These are phyloP conservation scores for Dendroctonus ponderosae DNA, from an alignment of 1,140 invertebrate genomes.

Conservation along the genomic window DNA sequence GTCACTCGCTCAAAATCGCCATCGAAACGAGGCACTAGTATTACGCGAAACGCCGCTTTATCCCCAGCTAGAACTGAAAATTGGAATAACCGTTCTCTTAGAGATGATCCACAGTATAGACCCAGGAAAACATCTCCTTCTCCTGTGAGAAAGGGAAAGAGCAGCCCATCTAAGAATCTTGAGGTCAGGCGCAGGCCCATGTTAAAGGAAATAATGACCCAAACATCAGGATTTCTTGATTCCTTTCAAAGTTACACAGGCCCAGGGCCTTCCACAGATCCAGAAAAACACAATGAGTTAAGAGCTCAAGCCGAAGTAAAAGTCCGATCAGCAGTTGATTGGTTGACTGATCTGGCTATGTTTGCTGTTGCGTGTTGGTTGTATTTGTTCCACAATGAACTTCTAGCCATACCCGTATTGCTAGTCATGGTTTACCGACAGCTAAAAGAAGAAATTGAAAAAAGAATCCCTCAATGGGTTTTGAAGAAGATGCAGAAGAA, in stretches of 20 bases:
- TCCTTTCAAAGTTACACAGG: slow-evolving; percentile 21
- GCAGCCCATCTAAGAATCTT: slow-evolving; percentile 21
- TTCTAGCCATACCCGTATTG: slow-evolving; percentile 72
- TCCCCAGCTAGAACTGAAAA: slow-evolving; percentile 14
- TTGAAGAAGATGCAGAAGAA: slow-evolving; percentile 15
- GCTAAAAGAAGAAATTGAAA: slow-evolving; percentile 60
- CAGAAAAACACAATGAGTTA: slow-evolving; percentile 34
- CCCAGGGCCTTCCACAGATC: slow-evolving; percentile 9
- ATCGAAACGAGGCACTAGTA: slow-evolving; percentile 26
- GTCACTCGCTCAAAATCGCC: slow-evolving; percentile 35
- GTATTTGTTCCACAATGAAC: slow-evolving; percentile 75
- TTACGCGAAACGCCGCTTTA: slow-evolving; percentile 22
- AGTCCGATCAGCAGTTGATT: slow-evolving; percentile 65
- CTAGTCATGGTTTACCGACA: slow-evolving; percentile 73
- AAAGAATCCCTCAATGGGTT: slow-evolving; percentile 51
- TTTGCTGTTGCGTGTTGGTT: slow-evolving; percentile 72
- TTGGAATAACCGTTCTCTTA: slow-evolving; percentile 4
- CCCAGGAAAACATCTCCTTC: slow-evolving; percentile 35
- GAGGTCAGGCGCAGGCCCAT: slow-evolving; percentile 30
- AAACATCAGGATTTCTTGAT: slow-evolving; percentile 45
- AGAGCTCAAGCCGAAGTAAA: slow-evolving; percentile 57
- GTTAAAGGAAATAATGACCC: slow-evolving; percentile 47
- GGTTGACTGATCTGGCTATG: slow-evolving; percentile 67
- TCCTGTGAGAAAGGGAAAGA: slow-evolving; percentile 25
- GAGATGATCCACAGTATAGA: slow-evolving; percentile 1